Base-by-base conservation (phyloP, 2,888 invertebrate genomes). In the Acronicta aceris region DNA sequence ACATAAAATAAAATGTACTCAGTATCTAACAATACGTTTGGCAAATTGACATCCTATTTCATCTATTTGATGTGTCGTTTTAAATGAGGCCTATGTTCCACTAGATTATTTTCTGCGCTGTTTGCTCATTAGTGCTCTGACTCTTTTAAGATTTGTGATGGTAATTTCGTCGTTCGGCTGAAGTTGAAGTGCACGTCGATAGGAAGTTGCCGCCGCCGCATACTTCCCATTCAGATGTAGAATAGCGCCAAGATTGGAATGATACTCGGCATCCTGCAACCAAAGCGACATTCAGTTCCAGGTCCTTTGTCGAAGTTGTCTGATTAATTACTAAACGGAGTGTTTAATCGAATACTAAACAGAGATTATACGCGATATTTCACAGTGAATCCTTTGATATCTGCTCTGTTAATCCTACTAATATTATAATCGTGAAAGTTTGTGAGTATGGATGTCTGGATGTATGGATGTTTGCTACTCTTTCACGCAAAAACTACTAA, bases 231-330 rank as follows among this genome's bases (percentile, higher is more conserved):
- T 98, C 74, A 98, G 95, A 93, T 99, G 99, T 62, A 98, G 95
- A 86, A 99, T 99, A 60, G 99, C 99, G 25, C 99, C 99, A 59
- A 99, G 95, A 90, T 99, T 99, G 82, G 98, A 98, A 91, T 98
- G 98, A 61, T 98, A 97, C 74, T 98, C 96, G 0, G 98, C 97
- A 84, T 98, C 98, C 96, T 98, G 90, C 21, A 82, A 85, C 70
- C 65, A 78, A 81, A 74, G 54, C 1, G 21, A 47, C 33, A 61
- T 54, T 51, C 67, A 56, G 50, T 72, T 77, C 57, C 58, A 56
- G 33, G 65, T 64, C 50, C 65, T 33, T 58, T 15, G 15, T 54
- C 40, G 27, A 65, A 53, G 50, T 42, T 27, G 6, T 21, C 16
- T 55, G 41, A 56, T 49, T 56, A 42, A 55, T 52, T 55, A 65